These are phyloP conservation scores for Promerops cafer DNA, from an alignment of 2,113 vertebrate species.

Conservation along the genomic window DNA sequence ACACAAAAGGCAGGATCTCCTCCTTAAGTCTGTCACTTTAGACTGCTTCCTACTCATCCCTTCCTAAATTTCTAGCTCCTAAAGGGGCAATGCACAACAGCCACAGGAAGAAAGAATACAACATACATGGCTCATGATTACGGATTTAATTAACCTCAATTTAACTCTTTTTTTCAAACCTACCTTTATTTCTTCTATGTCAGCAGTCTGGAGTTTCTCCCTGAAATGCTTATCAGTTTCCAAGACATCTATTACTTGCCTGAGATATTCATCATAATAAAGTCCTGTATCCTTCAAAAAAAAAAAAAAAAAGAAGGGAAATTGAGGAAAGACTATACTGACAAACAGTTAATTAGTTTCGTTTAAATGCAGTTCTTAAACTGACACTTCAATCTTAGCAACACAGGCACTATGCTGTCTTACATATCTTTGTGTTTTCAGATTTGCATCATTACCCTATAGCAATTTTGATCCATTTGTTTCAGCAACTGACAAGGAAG, in stretches of 20 bases:
- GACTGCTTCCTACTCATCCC: background rate
- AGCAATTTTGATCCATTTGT: background rate
- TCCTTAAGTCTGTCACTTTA: background rate
- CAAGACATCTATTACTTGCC: constrained; percentile 96
- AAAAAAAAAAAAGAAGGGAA: background rate
- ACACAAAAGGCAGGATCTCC: background rate
- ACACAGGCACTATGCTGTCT: background rate
- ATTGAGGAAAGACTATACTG: background rate
- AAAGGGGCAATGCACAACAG: background rate
- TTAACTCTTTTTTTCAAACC: background rate
- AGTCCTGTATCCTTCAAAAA: constrained; percentile 90
- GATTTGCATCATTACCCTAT: background rate
- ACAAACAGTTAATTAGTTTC: background rate
- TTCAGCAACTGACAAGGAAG: background rate
- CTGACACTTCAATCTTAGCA: background rate
- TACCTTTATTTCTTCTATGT: constrained; percentile 99
- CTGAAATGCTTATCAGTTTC: constrained; percentile 97
- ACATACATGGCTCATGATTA: background rate
- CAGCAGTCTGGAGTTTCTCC: constrained; percentile 95
- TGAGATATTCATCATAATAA: constrained; percentile 96
- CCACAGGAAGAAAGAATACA: background rate
- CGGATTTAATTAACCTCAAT: background rate
- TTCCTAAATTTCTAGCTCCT: background rate
- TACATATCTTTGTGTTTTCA: background rate
- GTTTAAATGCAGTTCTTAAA: background rate